phyloP scores from a whole-genome alignment of 1,140 invertebrate genomes.

The Diorhabda sublineata region DNA sequence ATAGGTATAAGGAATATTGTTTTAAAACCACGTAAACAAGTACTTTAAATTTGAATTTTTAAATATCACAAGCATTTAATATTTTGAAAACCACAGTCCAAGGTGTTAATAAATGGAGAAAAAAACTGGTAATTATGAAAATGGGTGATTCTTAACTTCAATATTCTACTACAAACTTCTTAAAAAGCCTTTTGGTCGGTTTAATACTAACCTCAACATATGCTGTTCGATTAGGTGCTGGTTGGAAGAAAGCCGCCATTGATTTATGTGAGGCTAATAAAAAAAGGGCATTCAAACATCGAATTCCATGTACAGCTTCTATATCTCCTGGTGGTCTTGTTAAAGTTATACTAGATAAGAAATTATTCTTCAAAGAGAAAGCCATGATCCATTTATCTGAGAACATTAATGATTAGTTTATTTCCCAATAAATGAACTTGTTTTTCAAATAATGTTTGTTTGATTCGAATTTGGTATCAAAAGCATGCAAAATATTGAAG shows the following conservation, averaged over 20 bases:
- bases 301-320: constrained; percentile 62
- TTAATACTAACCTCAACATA: constrained; percentile 58
- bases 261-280: constrained; percentile 67
- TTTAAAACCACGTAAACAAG: too few relatives aligned
- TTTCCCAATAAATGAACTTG: too few relatives aligned
- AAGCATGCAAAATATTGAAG: background rate
- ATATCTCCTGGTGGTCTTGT: constrained; percentile 54
- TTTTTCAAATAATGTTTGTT: too few relatives aligned
- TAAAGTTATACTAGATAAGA: constrained; percentile 53
- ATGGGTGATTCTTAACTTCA: too few relatives aligned
- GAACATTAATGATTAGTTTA: constrained; percentile 11
- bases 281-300: constrained; percentile 63
- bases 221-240: constrained; percentile 63
- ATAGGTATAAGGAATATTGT: too few relatives aligned
- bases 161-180: too few relatives aligned
- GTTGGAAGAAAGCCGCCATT: constrained; percentile 67
- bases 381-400: constrained; percentile 50
- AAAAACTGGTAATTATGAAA: too few relatives aligned
- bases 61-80: too few relatives aligned
- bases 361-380: constrained; percentile 65
- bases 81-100: too few relatives aligned
- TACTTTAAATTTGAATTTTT: too few relatives aligned
- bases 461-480: background rate
- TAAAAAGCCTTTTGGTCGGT: too few relatives aligned
- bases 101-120: too few relatives aligned